A percentile compares a stretch with the other conserved stretches of the same genome.
Conservation (phyloP, 2,113 vertebrate species). For the Perca fluviatilis region DNA sequence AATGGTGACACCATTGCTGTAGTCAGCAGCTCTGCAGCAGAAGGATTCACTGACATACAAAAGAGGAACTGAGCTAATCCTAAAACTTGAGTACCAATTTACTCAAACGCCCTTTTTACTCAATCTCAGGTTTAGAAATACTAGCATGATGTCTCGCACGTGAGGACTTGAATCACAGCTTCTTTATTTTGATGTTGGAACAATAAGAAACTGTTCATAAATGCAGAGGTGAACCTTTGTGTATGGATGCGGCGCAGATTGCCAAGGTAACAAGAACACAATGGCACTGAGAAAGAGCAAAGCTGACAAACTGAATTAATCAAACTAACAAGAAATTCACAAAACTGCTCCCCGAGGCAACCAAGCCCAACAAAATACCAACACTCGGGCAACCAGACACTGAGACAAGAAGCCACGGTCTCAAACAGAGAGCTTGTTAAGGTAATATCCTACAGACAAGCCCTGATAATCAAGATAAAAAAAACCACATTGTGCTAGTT, state of each 20-base stretch:
- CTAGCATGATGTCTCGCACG: neutral
- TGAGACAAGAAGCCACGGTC: neutral
- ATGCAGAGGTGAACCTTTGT: neutral
- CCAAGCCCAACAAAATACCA: slow-evolving; percentile 31
- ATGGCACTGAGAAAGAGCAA: neutral
- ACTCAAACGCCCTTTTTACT: slow-evolving; percentile 42
- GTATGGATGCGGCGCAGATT: neutral
- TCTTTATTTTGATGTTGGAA: neutral
- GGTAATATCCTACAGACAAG: slow-evolving; percentile 15
- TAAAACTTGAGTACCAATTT: neutral
- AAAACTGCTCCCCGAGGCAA: slow-evolving; percentile 29
- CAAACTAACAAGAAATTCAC: slow-evolving; percentile 14
- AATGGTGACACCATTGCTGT: slow-evolving; percentile 13
- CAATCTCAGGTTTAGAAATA: slow-evolving; percentile 43
- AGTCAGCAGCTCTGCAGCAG: slow-evolving; percentile 47
- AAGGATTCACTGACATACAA: slow-evolving; percentile 18
- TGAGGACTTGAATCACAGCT: slow-evolving; percentile 1
- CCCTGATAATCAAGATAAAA: neutral
- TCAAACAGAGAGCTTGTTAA: neutral
- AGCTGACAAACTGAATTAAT: slow-evolving; percentile 37
- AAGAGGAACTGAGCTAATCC: slow-evolving; percentile 57
- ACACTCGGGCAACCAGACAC: slow-evolving; percentile 25
- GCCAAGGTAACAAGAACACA: neutral
- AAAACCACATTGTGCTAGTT: neutral
- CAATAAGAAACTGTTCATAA: neutral